Evolutionary conservation across 2,797 vertebrate species (phyloP).

Genomic region (Bradypodion pumilum): DNA sequence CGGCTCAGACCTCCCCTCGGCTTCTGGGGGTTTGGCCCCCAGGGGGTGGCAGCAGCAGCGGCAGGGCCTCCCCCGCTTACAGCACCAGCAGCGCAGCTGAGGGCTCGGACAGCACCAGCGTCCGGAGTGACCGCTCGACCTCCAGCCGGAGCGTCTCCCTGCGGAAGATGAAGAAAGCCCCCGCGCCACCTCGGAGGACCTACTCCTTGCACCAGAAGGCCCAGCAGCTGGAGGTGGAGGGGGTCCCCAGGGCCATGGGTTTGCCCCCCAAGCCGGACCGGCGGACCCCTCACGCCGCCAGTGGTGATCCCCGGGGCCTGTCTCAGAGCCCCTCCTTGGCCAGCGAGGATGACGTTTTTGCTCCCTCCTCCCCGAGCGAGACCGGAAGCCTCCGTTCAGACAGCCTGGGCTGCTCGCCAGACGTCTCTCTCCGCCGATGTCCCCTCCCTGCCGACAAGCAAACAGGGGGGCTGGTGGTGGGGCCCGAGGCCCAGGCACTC

Average conservation of each 20-base stretch:
- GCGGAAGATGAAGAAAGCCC: slow-evolving; percentile 89
- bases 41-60: slow-evolving; percentile 53
- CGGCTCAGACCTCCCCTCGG: background rate
- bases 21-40: slow-evolving; percentile 21
- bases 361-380: slow-evolving; percentile 39
- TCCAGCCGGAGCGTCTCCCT: slow-evolving; percentile 86
- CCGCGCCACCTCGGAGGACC: slow-evolving; percentile 84
- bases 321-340: slow-evolving; percentile 50
- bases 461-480: background rate
- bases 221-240: slow-evolving; percentile 45
- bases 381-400: slow-evolving; percentile 61
- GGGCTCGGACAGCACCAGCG: slow-evolving; percentile 77
- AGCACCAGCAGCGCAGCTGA: slow-evolving; percentile 66
- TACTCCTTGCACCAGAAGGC: slow-evolving; percentile 82
- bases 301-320: slow-evolving; percentile 41
- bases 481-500: slow-evolving; percentile 42
- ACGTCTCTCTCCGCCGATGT: slow-evolving; percentile 46
- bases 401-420: slow-evolving; percentile 51
- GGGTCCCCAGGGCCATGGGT: slow-evolving; percentile 69
- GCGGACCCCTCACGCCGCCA: slow-evolving; percentile 47
- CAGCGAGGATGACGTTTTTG: slow-evolving; percentile 65
- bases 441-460: background rate
- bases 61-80: slow-evolving; percentile 65
- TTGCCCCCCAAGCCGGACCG: slow-evolving; percentile 75
- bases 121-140: slow-evolving; percentile 81